These are phyloP conservation scores for Ditula angustiorana DNA, from an alignment of 2,888 invertebrate species.

Conservation along the genomic window DNA sequence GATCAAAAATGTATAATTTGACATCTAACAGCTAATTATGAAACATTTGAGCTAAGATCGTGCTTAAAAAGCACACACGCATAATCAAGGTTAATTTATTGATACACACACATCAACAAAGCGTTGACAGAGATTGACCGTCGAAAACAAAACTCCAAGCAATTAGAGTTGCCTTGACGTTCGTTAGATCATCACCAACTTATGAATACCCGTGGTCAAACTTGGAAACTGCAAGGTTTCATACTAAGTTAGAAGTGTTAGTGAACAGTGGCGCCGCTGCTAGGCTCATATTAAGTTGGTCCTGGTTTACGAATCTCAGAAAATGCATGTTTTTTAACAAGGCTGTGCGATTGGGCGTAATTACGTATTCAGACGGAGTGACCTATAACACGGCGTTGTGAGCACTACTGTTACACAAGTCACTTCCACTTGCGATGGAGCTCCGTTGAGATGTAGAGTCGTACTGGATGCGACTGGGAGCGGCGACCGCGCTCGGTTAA, in stretches of 20 bases:
- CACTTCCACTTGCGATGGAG: slow-evolving; percentile 60
- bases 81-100: slow-evolving; percentile 6
- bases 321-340: slow-evolving; percentile 41
- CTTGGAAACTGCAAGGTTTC: neutral
- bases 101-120: neutral
- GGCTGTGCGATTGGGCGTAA: slow-evolving; percentile 51
- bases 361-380: slow-evolving; percentile 71
- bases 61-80: neutral
- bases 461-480: neutral
- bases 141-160: slow-evolving; percentile 10
- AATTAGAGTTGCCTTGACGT: slow-evolving; percentile 14
- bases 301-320: neutral
- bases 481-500: slow-evolving; percentile 4
- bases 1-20: slow-evolving; percentile 9
- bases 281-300: neutral
- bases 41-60: neutral
- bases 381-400: slow-evolving; percentile 72
- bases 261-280: neutral
- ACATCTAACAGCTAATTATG: slow-evolving; percentile 6
- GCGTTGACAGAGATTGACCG: slow-evolving; percentile 14
- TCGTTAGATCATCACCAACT: neutral
- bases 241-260: neutral
- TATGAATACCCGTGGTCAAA: neutral
- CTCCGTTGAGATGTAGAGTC: slow-evolving; percentile 27
- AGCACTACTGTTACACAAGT: slow-evolving; percentile 78